Base-by-base conservation (phyloP, 2,888 invertebrate species). In the Pinctada fucata region DNA sequence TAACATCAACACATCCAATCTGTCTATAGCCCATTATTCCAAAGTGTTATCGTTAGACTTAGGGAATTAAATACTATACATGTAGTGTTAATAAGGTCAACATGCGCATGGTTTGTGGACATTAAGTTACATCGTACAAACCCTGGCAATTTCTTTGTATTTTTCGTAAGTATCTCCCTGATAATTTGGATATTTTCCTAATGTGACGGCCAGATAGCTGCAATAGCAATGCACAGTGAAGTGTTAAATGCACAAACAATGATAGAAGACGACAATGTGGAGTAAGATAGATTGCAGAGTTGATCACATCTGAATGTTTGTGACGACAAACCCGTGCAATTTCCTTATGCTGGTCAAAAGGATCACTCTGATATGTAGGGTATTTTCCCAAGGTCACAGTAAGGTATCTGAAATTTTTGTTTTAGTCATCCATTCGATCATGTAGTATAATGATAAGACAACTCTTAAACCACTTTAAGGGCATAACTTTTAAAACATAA, bases 331-430 rank as follows among this genome's bases (percentile, higher is more conserved):
- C 92, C 90, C 90, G 89, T 67, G 86, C 82, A 48, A 87, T 84
- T 49, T 91, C 90, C 76, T 87, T 88, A 77, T 87, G 83, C 76
- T 85, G 85, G 73, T 91, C 90, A 87, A 88, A 92, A n/a, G 88
- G 86, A 72, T 92, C 92, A 50, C 85, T 81, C 81, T 86, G 83
- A 85, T 91, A 88, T 79, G 90, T 86, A 31, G 91, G 91, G 81
- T 92, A 92, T 84, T 88, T 87, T 66, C 90, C 90, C 58, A 92
- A 82, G n/a, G 91, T 91, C 1, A 92, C 91, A 65, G 84, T 83
- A 66, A 90, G 82, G 87, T 91, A 92, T 74, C 91, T 91, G 86
- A 74, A 74, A 68, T 31, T 65, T 5, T 5, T 13, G 31, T 13
- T 31, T 31, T 31, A 31, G 31, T 31, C 31, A 31, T 31, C 31